These are phyloP conservation scores for Quadroppia sp. DNA, from an alignment of 2,888 invertebrate species.

Conservation along the genomic window DNA sequence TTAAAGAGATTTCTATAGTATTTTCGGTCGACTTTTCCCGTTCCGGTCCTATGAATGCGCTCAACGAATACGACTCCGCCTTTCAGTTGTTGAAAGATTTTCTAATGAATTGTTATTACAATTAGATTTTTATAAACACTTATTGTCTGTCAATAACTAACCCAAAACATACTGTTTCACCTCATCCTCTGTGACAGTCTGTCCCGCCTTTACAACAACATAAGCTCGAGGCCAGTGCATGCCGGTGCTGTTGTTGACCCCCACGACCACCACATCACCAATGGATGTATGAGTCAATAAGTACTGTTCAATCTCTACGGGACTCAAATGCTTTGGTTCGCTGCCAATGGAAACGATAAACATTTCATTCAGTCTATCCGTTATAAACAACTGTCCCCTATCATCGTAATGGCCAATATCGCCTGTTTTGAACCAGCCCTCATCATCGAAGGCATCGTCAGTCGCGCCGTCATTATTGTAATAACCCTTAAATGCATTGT, in stretches of 20 bases:
- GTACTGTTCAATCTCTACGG: constrained; percentile 33
- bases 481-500: constrained; percentile 59
- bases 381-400: neutral
- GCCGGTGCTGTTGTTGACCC: neutral
- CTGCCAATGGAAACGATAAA: neutral
- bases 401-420: neutral
- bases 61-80: constrained; percentile 6
- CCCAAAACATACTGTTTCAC: neutral
- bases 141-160: too few relatives aligned
- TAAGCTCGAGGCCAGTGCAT: constrained; percentile 32
- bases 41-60: neutral
- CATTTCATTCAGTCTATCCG: neutral
- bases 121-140: too few relatives aligned
- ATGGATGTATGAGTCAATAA: constrained; percentile 21
- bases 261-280: constrained; percentile 34
- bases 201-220: neutral
- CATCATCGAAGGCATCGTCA: neutral
- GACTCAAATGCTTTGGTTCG: neutral
- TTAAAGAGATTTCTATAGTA: too few relatives aligned
- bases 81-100: constrained; percentile 5
- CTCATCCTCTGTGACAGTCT: constrained; percentile 22
- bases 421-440: neutral
- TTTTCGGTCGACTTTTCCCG: too few relatives aligned
- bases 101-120: too few relatives aligned
- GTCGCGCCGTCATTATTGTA: neutral